A percentile compares a stretch with the other conserved stretches of the same genome.
These are phyloP conservation scores for Octodon degus DNA, from an alignment of 2,113 vertebrate genomes.

Conservation along the genomic window DNA sequence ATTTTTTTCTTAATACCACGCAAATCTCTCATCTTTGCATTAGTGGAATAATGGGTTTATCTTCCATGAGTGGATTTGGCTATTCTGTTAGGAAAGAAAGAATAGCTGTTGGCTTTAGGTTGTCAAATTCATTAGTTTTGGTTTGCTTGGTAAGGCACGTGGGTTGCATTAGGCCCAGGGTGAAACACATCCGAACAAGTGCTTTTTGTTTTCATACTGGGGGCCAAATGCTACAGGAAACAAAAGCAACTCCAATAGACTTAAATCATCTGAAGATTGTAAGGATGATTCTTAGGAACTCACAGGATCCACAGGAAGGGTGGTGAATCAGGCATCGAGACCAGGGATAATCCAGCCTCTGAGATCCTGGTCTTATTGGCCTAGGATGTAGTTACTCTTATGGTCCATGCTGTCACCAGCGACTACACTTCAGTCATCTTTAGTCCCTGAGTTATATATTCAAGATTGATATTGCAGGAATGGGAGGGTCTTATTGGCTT, in stretches of 20 bases:
- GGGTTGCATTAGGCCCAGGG: constrained; percentile 1
- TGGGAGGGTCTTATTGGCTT: not conserved
- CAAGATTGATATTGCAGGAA: not conserved
- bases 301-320: not conserved
- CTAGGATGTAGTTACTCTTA: not conserved
- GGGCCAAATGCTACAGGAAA: constrained; percentile 25
- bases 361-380: constrained; percentile 15
- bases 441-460: not conserved
- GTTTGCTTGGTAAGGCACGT: constrained; percentile 40
- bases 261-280: constrained; percentile 21
- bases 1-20: not conserved
- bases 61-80: not conserved
- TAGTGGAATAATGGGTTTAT: constrained; percentile 50
- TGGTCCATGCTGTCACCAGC: not conserved
- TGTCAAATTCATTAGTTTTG: constrained; percentile 56
- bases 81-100: constrained; percentile 61
- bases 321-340: not conserved
- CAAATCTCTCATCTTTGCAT: constrained; percentile 44
- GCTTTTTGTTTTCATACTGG: constrained; percentile 7
- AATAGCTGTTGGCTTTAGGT: constrained; percentile 23
- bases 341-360: not conserved
- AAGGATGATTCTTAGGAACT: constrained; percentile 18
- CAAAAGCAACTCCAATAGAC: constrained; percentile 6
- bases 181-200: not conserved
- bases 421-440: not conserved